phyloP scores from a whole-genome alignment of 1,140 invertebrate genomes.

The Chionoecetes opilio region DNA sequence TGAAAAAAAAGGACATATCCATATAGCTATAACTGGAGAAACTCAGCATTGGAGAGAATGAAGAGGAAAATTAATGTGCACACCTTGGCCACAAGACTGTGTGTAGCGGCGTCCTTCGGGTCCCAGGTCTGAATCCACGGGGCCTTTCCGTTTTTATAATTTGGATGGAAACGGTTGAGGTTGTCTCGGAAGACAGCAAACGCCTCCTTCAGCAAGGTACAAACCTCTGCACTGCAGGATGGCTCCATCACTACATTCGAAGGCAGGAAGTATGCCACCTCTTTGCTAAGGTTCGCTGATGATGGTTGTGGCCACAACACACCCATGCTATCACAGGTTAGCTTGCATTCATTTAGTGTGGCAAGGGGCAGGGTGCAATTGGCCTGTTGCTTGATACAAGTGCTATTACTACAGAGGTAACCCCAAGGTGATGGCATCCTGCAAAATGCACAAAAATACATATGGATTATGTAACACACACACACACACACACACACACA shows the following conservation, averaged over 20 bases:
- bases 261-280: slow-evolving; percentile 47
- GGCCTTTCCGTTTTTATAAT: neutral
- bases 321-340: slow-evolving; percentile 36
- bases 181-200: slow-evolving; percentile 55
- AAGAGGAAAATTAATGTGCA: too few species aligned
- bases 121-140: neutral
- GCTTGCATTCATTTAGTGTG: slow-evolving; percentile 52
- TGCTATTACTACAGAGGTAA: neutral
- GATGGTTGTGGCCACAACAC: slow-evolving; percentile 43
- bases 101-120: neutral
- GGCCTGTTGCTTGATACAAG: slow-evolving; percentile 20
- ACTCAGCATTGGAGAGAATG: too few species aligned
- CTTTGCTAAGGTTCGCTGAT: neutral
- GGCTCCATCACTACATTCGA: neutral
- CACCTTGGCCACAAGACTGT: neutral
- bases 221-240: neutral
- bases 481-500: too few species aligned
- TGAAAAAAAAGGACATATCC: too few species aligned
- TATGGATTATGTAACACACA: too few species aligned
- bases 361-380: neutral
- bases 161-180: neutral
- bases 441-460: neutral
- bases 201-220: neutral
- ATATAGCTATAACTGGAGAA: too few species aligned
- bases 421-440: slow-evolving; percentile 60